These are phyloP conservation scores for Leptonema lineaticorne DNA, from an alignment of 1,140 invertebrate species.

Conservation along the genomic window DNA sequence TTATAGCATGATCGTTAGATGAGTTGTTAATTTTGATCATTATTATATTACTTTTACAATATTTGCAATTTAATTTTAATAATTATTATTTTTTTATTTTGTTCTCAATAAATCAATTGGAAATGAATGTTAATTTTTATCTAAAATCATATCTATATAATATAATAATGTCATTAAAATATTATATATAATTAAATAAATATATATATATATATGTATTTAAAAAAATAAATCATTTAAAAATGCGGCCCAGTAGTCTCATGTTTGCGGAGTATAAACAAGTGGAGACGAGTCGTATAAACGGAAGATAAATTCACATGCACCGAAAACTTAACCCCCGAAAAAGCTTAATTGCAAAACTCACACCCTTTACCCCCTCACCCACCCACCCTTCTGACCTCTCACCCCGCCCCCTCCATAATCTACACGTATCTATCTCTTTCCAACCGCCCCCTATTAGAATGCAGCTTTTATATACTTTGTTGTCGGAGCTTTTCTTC, in stretches of 20 bases:
- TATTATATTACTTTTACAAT: no score
- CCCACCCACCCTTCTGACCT: background rate
- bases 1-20: no score
- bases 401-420: background rate
- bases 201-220: background rate
- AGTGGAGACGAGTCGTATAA: conserved; percentile 36
- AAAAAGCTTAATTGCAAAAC: conserved; percentile 40
- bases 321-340: conserved; percentile 41
- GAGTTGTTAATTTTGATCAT: no score
- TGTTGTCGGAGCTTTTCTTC: conserved; percentile 14
- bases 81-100: no score
- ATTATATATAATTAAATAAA: background rate
- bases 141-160: no score
- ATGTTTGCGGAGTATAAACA: conserved; percentile 35
- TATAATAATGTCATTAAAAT: no score
- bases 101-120: no score
- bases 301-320: conserved; percentile 41
- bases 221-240: background rate
- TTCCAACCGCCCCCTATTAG: background rate
- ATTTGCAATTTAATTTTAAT: no score
- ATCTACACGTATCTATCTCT: background rate
- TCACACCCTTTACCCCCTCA: background rate
- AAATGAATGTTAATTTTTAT: no score
- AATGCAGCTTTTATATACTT: conserved; percentile 7
- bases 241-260: conserved; percentile 30